Conservation (phyloP, 2,888 invertebrate genomes). For the Oscheius sp. region DNA sequence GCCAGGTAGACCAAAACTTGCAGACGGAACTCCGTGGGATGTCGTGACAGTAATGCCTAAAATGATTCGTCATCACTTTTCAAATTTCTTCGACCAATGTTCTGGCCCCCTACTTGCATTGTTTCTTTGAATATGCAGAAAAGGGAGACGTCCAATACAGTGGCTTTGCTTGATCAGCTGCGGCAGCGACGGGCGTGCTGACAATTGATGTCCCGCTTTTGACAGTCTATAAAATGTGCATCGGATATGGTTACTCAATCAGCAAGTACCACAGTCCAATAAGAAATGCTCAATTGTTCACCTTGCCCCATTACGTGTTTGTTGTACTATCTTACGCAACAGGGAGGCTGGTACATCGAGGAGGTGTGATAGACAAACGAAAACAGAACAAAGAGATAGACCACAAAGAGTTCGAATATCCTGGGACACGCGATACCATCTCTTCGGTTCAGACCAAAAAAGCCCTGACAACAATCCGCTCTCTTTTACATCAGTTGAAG, state of each 20-base stretch:
- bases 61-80: neutral
- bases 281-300: slow-evolving; percentile 26
- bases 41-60: neutral
- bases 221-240: neutral
- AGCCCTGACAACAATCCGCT: neutral
- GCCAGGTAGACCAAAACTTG: no score
- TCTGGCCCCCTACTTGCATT: neutral
- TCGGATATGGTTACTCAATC: slow-evolving; percentile 15
- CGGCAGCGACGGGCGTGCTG: slow-evolving; percentile 21
- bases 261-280: slow-evolving; percentile 11
- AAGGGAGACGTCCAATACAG: neutral
- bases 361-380: slow-evolving; percentile 17
- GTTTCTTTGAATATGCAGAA: slow-evolving; percentile 26
- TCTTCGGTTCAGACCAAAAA: neutral
- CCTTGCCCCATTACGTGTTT: slow-evolving; percentile 28
- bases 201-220: slow-evolving; percentile 18
- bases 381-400: neutral
- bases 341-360: slow-evolving; percentile 16
- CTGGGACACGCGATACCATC: neutral
- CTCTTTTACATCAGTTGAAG: neutral
- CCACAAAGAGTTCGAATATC: neutral
- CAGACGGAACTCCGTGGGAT: no score
- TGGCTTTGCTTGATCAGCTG: slow-evolving; percentile 33
- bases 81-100: neutral
- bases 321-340: slow-evolving; percentile 7